Evolutionary conservation across 2,113 vertebrate genomes (phyloP).

Genomic region (Brachypodius melanocephalos): DNA sequence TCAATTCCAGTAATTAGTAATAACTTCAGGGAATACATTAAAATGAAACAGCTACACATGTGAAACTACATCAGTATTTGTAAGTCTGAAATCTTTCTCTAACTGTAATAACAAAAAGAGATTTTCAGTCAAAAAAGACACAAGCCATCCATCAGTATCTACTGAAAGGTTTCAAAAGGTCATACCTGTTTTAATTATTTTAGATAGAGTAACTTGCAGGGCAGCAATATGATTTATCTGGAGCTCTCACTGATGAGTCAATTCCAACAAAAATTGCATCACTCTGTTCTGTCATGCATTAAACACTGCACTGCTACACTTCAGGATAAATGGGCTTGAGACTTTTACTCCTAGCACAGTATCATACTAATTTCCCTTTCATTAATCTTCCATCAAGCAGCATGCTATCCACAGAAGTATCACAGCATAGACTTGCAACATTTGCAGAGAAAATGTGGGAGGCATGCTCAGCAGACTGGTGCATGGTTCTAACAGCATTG

Average conservation of each 20-base stretch:
- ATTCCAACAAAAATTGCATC: constrained; percentile 44
- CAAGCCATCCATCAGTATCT: background rate
- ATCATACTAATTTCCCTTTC: background rate
- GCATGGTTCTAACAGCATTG: background rate
- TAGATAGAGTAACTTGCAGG: background rate
- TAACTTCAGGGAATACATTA: background rate
- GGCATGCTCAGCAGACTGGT: background rate
- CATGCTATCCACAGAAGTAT: background rate
- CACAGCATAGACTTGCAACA: background rate
- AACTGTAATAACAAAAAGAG: background rate
- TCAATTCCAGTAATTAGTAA: background rate
- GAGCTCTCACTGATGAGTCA: constrained; percentile 8
- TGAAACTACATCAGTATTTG: background rate
- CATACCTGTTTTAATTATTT: background rate
- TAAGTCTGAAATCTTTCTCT: background rate
- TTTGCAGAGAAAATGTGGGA: background rate
- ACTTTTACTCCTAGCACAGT: background rate
- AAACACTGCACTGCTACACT: background rate
- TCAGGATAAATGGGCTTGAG: background rate
- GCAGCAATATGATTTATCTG: background rate
- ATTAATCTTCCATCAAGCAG: background rate
- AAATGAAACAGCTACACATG: background rate
- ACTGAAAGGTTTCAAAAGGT: background rate
- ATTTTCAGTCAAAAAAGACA: background rate
- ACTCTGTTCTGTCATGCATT: background rate